Base-by-base conservation (phyloP, 2,888 invertebrate species). In the Parascotia fuliginaria region DNA sequence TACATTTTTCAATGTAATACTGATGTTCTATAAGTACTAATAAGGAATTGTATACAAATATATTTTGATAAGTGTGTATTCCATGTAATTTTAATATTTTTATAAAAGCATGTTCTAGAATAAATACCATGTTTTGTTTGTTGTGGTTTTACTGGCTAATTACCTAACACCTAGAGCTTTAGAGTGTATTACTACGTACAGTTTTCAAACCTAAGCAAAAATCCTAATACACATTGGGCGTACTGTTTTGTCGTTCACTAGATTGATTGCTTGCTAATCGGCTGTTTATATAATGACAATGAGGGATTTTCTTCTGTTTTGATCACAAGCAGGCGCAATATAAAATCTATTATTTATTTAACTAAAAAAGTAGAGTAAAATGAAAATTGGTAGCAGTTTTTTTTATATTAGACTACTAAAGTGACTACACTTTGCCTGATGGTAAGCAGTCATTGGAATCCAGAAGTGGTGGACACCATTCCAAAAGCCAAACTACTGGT, bases 91-190 rank as follows among this genome's bases (percentile, higher is more conserved):
- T 75, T 64, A 68, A 81, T 67, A 62, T 78, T 82, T 83, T 83
- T 78, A 73, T 73, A 77, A 70, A 71, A 79, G 89, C 89, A 89
- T 90, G 90, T 88, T 84, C 76, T 81, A 81, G 77, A 89, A 89
- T 89, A 90, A 89, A 89, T 69, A 76, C 72, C 63, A 81, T 89
- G 85, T 89, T 90, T 89, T 90, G 89, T 91, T 90, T 84, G 87
- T 84, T 83, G 88, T 91, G 84, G 89, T 92, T 92, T 92, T 85
- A 85, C 79, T 88, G 76, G 81, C 84, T 82, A 77, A 28, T 40
- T 15, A 36, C 87, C 85, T 88, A 89, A 89, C 84, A 73, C 34
- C 52, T 69, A 61, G 68, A 73, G 76, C 69, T 75, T 72, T 66
- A 58, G 57, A 51, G 42, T 46, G 32, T 36, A 41, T 22, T 37